These are phyloP conservation scores for Drosophila anomalata DNA, from an alignment of 2,888 invertebrate genomes.

Conservation along the genomic window DNA sequence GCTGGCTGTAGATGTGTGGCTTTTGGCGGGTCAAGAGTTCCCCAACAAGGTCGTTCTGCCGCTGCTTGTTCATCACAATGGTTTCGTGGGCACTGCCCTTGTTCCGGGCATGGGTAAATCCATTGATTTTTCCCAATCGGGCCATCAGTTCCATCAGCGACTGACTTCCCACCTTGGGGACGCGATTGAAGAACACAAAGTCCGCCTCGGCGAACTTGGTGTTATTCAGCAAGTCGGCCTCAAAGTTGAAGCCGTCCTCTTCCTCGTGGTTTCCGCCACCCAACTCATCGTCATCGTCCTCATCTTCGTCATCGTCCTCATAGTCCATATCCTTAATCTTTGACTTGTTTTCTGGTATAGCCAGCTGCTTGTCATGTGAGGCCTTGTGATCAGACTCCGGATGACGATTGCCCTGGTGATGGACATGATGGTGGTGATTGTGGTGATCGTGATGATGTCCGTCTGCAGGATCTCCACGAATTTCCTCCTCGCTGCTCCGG, in stretches of 20 bases:
- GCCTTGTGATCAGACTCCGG: conserved; percentile 48
- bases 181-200: conserved; percentile 93
- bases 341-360: conserved; percentile 33
- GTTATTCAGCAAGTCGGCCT: conserved; percentile 76
- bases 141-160: conserved; percentile 93
- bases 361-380: conserved; percentile 56
- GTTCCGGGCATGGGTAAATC: conserved; percentile 86
- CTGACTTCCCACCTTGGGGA: conserved; percentile 95
- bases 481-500: conserved; percentile 26
- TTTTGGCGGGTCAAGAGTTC: conserved; percentile 88
- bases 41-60: conserved; percentile 89
- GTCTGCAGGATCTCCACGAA: conserved; percentile 1
- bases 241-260: conserved; percentile 47
- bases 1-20: conserved; percentile 93
- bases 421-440: conserved; percentile 36
- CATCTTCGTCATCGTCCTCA: conserved; percentile 19
- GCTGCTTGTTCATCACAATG: conserved; percentile 89
- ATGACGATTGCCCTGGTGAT: conserved; percentile 13
- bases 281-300: conserved; percentile 21
- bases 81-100: conserved; percentile 93
- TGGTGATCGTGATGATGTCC: conserved; percentile 41
- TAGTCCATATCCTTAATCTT: background rate
- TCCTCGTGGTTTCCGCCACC: conserved; percentile 30
- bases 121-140: conserved; percentile 85
- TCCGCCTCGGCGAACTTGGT: conserved; percentile 85